Evolutionary conservation across 2,113 vertebrate species (phyloP).

Genomic region (Hypanus sabinus): DNA sequence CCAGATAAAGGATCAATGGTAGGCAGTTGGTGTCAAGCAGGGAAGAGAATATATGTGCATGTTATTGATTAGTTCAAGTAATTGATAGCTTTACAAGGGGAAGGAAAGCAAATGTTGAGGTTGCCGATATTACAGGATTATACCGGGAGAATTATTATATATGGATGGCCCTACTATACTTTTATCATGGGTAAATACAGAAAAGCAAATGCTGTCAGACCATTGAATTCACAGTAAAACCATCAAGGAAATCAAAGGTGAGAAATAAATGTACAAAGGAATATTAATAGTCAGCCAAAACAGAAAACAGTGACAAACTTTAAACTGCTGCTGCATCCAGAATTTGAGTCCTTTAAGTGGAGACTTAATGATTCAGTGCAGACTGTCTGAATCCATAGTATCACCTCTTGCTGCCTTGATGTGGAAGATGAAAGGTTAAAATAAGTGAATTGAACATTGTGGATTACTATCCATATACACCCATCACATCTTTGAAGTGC

Average conservation of each 20-base stretch:
- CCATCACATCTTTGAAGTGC: background rate
- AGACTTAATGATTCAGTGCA: background rate
- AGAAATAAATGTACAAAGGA: background rate
- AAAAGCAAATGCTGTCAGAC: background rate
- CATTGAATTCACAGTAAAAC: background rate
- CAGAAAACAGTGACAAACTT: background rate
- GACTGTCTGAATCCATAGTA: background rate
- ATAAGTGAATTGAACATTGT: background rate
- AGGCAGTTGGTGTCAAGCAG: no score
- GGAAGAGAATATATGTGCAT: no score
- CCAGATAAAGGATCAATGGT: no score
- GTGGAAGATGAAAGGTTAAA: constrained; percentile 28
- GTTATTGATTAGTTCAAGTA: background rate
- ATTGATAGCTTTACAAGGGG: background rate
- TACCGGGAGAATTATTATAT: background rate
- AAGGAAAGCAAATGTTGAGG: background rate
- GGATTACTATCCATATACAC: background rate
- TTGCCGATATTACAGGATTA: background rate
- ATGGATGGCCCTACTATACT: background rate
- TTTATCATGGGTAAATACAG: background rate
- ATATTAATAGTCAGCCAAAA: background rate
- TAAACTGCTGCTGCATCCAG: background rate
- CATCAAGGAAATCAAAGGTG: background rate
- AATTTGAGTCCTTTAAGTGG: background rate
- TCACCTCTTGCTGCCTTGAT: background rate